Conservation (phyloP, 2,888 invertebrate species). For the Brachypterus glaber region DNA sequence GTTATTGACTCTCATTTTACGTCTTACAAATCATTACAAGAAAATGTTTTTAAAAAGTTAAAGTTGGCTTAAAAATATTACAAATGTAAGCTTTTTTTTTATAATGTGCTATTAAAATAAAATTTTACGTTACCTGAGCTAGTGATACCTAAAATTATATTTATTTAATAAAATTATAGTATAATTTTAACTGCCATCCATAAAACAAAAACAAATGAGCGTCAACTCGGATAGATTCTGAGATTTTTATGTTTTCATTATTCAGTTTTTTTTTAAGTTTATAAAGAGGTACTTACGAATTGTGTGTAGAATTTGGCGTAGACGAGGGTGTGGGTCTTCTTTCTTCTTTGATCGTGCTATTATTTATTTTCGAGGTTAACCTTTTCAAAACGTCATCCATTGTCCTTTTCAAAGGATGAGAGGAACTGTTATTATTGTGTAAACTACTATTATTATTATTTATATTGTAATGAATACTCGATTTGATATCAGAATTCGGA, state of each 20-base stretch:
- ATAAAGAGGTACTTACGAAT: slow-evolving; percentile 37
- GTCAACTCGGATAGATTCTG: too few species aligned
- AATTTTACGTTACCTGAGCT: too few species aligned
- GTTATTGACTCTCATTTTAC: too few species aligned
- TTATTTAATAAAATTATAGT: too few species aligned
- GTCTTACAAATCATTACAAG: too few species aligned
- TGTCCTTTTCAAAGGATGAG: slow-evolving; percentile 60
- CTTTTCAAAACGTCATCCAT: slow-evolving; percentile 89
- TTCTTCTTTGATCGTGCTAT: slow-evolving; percentile 62
- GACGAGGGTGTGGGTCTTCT: slow-evolving; percentile 62
- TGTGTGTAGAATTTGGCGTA: slow-evolving; percentile 45
- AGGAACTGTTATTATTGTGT: slow-evolving; percentile 52
- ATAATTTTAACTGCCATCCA: too few species aligned
- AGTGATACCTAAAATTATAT: too few species aligned
- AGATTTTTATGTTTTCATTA: slow-evolving; percentile 1
- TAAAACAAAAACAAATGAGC: not conserved
- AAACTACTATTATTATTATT: slow-evolving; percentile 56
- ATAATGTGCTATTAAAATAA: too few species aligned
- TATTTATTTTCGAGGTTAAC: slow-evolving; percentile 75
- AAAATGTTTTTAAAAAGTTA: too few species aligned
- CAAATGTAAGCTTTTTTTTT: too few species aligned
- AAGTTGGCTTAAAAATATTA: too few species aligned
- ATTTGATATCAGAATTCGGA: slow-evolving; percentile 57
- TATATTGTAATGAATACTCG: slow-evolving; percentile 45
- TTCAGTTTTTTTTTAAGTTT: too few species aligned